Base-by-base conservation (phyloP, 2,888 invertebrate genomes). In the Ormia ochracea region DNA sequence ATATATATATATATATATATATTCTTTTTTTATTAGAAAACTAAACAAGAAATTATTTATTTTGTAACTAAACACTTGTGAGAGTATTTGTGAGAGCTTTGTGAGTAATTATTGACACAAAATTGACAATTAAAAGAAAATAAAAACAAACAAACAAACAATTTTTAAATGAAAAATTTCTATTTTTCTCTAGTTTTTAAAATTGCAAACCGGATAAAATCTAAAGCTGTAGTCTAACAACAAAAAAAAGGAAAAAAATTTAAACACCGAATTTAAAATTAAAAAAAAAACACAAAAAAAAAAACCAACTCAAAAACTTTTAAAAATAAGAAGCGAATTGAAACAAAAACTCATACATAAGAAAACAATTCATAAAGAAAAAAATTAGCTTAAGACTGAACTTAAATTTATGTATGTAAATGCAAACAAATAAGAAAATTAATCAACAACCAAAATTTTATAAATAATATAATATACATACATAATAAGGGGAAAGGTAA, bases 241-340 rank as follows among this genome's bases (percentile, higher is more conserved):
- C 9, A n/a, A 19, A 48, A 26, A 50, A 59, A 58, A 26, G 36
- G 26, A 26, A 41, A 28, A 50, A 28, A 38, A 43, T 31, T 36
- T 41, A 54, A 74, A 74, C 65, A 69, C 78, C 78, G 78, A 78
- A 78, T 78, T 78, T 78, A 78, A 69, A 68, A 61, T 45, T 59
- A 54, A 23, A 9, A 59, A 59, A 56, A 58, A 54, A 33, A 61
- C 12, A 14, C 23, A 61, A 4, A 23, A 43, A 45, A 10, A 26
- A 50, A 7, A 23, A 43, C 1, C 14, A 38, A 61, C 19, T 26
- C 4, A 19, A 45, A 45, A 45, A 26, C n/a, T n/a, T n/a, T n/a
- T n/a, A n/a, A 12, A 17, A 41, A 21, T 45, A 50, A 58, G 23
- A 23, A 48, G 17, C 5, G 26, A 2, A 36, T 33, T 31, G 19